These are phyloP conservation scores for Acanthis flammea DNA, from an alignment of 2,797 vertebrate genomes.

Conservation along the genomic window DNA sequence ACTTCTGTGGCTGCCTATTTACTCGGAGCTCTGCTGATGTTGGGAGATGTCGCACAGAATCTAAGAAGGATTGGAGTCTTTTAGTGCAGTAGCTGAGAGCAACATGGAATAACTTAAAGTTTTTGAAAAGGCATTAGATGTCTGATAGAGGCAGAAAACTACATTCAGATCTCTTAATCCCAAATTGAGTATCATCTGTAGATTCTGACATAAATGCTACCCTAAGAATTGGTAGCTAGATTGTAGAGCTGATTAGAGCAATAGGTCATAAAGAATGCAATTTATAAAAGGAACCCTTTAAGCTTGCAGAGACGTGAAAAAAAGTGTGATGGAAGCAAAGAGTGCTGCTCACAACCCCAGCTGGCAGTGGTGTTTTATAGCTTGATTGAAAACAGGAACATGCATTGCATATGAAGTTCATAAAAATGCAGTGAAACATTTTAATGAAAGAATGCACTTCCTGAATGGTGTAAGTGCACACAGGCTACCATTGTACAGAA, in stretches of 20 bases:
- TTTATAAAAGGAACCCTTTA: not conserved
- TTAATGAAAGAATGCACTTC: not conserved
- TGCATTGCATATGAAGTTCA: accelerated
- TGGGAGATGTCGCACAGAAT: not conserved
- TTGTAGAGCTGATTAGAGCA: not conserved
- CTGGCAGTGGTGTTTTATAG: not conserved
- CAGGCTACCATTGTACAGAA: not conserved
- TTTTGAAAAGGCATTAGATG: not conserved
- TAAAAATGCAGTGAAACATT: not conserved
- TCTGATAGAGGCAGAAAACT: not conserved
- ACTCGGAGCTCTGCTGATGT: not conserved
- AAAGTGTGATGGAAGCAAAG: not conserved
- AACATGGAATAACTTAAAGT: not conserved
- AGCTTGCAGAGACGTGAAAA: not conserved
- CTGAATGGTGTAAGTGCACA: not conserved
- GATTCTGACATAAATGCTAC: not conserved
- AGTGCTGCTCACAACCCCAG: not conserved
- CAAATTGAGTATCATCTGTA: not conserved
- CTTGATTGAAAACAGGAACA: not conserved
- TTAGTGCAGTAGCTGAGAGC: not conserved
- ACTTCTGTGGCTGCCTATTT: not conserved
- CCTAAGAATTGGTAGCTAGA: not conserved
- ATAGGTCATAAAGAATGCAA: not conserved
- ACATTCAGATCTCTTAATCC: not conserved
- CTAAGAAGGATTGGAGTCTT: not conserved